Evolutionary conservation across 2,797 vertebrate genomes (phyloP), one percentile per base, ranked within the genome.

Genomic region (Liparis tanakae): DNA sequence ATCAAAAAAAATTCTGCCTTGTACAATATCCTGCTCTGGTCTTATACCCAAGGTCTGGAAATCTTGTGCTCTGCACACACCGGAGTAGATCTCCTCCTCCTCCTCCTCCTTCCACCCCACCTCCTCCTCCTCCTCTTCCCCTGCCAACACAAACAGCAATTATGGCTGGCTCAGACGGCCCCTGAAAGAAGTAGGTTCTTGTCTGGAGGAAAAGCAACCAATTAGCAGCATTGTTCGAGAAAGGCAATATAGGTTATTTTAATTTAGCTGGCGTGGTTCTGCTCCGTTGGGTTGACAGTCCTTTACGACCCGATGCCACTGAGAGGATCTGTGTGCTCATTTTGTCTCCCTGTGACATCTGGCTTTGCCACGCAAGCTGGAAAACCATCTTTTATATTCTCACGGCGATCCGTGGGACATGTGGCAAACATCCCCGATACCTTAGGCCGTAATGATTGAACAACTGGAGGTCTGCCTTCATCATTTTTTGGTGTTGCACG

Each of bases 101-200:
- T 76, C 87, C 80, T 76, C 83, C 81, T 78, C 54, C 83, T 77
- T 55, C 80, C 58, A 76, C 78, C 82, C 86, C 83, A 86, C 88
- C 87, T 88, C 90, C 88, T 88, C 91, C 88, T 88, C 91, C 87
- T 84, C 81, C 74, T 81, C 72, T 68, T 51, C 82, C 87, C 80
- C 75, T 85, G 96, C 96, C 96, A 97, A 97, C 89, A 95, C 93
- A 97, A 98, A 96, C 96, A 97, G 93, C 92, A 95, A 96, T 98
- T 96, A 96, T 59, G 91, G 92, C 88, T 71, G 85, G 93, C 93
- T 93, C 92, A 95, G 94, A 95, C 94, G 91, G 94, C 92, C 93
- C 91, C 88, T 92, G 84, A 92, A 96, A 96, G 94, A 96, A 96
- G 94, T 93, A 94, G 85, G 93, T 90, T 94, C 94, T 92, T 93